Evolutionary conservation across 2,113 vertebrate species (phyloP).

Genomic region (cattle (Bos taurus)): DNA sequence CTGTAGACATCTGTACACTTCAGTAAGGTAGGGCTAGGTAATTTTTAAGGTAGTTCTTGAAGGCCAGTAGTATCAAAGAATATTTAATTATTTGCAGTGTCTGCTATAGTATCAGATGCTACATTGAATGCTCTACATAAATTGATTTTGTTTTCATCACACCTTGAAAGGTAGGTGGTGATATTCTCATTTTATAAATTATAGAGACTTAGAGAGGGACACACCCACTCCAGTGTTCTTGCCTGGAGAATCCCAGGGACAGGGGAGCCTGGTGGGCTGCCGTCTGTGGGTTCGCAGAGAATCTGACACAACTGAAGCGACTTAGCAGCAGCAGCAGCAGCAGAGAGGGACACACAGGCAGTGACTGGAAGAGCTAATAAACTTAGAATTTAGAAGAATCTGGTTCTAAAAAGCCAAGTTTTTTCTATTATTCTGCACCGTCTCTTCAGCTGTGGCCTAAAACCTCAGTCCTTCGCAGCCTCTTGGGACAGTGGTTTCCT

Average conservation of each 20-base stretch:
- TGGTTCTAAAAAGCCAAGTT: background rate
- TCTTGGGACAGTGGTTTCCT: background rate
- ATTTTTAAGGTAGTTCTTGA: slow-evolving; percentile 7
- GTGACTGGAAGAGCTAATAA: slow-evolving; percentile 25
- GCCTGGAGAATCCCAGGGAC: background rate
- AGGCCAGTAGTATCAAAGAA: background rate
- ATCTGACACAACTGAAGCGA: background rate
- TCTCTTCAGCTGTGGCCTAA: background rate
- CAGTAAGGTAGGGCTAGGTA: background rate
- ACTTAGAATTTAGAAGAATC: background rate
- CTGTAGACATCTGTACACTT: background rate
- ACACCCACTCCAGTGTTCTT: background rate
- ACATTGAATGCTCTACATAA: background rate
- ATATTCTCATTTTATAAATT: slow-evolving; percentile 34
- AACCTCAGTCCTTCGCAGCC: background rate
- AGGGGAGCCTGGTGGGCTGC: background rate
- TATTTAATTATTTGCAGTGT: background rate
- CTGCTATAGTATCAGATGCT: background rate
- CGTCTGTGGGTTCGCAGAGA: background rate
- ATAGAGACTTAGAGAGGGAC: background rate
- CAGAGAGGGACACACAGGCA: background rate
- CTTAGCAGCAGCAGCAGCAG: background rate
- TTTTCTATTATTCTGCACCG: background rate
- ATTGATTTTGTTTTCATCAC: slow-evolving; percentile 34
- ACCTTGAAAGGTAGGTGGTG: slow-evolving; percentile 1